Evolutionary conservation across 1,140 invertebrate species (phyloP).

Genomic region (Drosophila lini): DNA sequence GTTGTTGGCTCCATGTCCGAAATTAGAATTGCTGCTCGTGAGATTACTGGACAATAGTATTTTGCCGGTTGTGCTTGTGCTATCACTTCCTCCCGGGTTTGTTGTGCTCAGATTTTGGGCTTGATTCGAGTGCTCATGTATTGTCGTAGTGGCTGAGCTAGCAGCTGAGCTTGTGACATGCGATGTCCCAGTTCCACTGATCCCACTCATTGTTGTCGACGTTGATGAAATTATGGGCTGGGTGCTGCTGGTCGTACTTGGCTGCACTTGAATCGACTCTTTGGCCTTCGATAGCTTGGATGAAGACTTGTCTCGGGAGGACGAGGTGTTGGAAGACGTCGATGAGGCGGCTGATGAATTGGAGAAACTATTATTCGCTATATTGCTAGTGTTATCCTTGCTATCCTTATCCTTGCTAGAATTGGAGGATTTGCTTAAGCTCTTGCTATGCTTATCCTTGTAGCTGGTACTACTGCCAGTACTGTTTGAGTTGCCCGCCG

Average conservation of each 20-base stretch:
- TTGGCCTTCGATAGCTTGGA: conserved; percentile 80
- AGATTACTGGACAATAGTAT: conserved; percentile 47
- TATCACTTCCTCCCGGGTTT: conserved; percentile 20
- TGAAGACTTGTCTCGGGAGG: conserved; percentile 76
- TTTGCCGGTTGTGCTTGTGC: conserved; percentile 25
- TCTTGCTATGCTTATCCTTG: conserved; percentile 83
- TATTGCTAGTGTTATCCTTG: conserved; percentile 45
- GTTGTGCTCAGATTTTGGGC: conserved; percentile 69
- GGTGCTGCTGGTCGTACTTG: conserved; percentile 40
- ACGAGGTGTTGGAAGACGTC: conserved; percentile 67
- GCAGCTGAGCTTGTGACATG: conserved; percentile 54
- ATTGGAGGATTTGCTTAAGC: conserved; percentile 67
- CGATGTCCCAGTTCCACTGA: conserved; percentile 13
- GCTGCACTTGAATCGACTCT: conserved; percentile 44
- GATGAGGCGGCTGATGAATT: conserved; percentile 63
- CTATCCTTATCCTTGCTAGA: conserved; percentile 82
- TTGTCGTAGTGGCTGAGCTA: conserved; percentile 8
- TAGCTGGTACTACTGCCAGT: conserved; percentile 45
- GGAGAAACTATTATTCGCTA: conserved; percentile 63
- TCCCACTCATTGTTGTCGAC: conserved; percentile 21
- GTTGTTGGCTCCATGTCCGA: conserved; percentile 39
- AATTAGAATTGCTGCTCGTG: conserved; percentile 29
- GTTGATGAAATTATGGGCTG: conserved; percentile 23
- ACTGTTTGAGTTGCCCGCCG: conserved; percentile 44
- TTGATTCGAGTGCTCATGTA: conserved; percentile 59